A percentile compares a stretch with the other conserved stretches of the same genome.
These are phyloP conservation scores for Lypha dubia DNA, from an alignment of 2,888 invertebrate species.

Conservation along the genomic window DNA sequence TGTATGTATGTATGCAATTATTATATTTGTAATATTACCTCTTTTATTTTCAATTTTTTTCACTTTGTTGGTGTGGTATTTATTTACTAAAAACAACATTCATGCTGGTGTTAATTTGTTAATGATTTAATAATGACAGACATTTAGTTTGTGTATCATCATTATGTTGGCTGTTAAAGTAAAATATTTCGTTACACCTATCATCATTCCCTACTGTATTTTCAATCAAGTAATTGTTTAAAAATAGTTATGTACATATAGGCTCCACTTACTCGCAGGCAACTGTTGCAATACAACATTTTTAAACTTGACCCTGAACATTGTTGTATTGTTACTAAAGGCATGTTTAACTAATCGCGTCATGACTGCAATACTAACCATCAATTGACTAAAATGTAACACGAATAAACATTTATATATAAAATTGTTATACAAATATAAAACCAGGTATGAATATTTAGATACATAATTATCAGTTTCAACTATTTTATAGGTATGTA, in stretches of 20 bases:
- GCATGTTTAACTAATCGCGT: constrained; percentile 15
- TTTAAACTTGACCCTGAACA: constrained; percentile 61
- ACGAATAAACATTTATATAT: background rate
- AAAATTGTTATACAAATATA: background rate
- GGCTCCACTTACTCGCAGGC: constrained; percentile 17
- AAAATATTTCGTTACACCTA: constrained; percentile 41
- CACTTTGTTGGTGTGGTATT: constrained; percentile 47
- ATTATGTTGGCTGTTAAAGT: background rate
- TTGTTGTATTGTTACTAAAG: constrained; percentile 7
- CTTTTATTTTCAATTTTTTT: constrained; percentile 24
- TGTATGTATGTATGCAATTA: constrained; percentile 38
- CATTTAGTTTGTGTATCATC: constrained; percentile 32
- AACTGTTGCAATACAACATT: background rate
- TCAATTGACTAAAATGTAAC: background rate
- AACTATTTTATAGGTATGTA: background rate
- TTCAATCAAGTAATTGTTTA: constrained; percentile 20
- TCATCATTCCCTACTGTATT: constrained; percentile 12
- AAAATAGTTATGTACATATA: constrained; percentile 25
- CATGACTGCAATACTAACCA: constrained; percentile 25
- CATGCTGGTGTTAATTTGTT: constrained; percentile 66
- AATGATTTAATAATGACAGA: constrained; percentile 66
- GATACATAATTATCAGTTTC: background rate
- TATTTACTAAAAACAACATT: constrained; percentile 56
- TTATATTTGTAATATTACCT: constrained; percentile 61
- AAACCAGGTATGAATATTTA: too few species aligned